phyloP scores from a whole-genome alignment of 2,888 invertebrate genomes.

The Galerucella calmariensis region DNA sequence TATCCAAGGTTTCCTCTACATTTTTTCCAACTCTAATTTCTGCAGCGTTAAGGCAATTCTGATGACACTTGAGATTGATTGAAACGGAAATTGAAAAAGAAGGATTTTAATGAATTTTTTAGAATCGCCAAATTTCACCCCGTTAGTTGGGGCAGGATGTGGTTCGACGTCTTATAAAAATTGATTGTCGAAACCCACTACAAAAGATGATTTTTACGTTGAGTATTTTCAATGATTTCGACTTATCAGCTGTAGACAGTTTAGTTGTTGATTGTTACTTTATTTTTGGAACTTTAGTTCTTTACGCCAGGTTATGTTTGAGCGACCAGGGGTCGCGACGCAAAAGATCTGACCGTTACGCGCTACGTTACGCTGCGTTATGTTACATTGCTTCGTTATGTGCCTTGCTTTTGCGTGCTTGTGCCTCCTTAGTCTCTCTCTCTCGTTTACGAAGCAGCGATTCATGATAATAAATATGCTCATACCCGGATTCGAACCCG shows the following conservation, averaged over 20 bases:
- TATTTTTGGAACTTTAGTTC: too few species aligned
- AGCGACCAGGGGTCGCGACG: too few species aligned
- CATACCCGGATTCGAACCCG: too few species aligned
- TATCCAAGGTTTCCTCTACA: conserved; percentile 18
- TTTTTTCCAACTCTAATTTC: conserved; percentile 23
- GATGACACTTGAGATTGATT: conserved; percentile 33
- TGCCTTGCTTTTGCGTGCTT: too few species aligned
- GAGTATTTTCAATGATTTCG: background rate
- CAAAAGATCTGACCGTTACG: too few species aligned
- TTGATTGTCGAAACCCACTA: background rate
- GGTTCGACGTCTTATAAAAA: conserved; percentile 12
- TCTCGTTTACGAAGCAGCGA: too few species aligned
- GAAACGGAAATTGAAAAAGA: conserved; percentile 29
- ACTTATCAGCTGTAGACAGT: background rate
- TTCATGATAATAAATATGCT: too few species aligned
- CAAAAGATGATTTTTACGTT: background rate
- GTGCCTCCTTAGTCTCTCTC: too few species aligned
- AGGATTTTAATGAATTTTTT: conserved; percentile 32
- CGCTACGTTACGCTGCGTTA: too few species aligned
- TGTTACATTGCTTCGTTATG: too few species aligned
- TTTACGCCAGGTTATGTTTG: too few species aligned
- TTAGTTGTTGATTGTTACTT: too few species aligned
- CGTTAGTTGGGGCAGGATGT: conserved; percentile 11
- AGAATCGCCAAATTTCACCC: conserved; percentile 17
- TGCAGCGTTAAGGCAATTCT: conserved; percentile 28